A percentile compares a stretch with the other conserved stretches of the same genome.
Conservation (phyloP, 2,113 vertebrate genomes). For the Oncorhynchus tshawytscha region DNA sequence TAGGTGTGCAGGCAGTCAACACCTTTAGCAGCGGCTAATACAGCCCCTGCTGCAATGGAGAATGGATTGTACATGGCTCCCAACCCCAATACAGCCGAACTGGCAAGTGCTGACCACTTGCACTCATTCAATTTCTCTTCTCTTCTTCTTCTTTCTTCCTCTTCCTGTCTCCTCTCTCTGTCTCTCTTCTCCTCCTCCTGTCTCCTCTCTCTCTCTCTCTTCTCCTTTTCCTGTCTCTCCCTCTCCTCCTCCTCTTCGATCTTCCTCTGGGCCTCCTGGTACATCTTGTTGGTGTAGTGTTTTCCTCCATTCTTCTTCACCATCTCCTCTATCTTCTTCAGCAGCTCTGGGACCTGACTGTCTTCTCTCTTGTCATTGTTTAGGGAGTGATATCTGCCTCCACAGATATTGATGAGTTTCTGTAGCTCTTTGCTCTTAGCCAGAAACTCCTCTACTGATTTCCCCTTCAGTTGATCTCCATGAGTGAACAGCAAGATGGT, state of each 20-base stretch:
- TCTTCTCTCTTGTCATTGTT: background rate
- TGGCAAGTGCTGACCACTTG: background rate
- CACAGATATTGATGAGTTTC: background rate
- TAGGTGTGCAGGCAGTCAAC: background rate
- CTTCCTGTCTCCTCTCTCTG: too few relatives aligned
- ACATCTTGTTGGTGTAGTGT: too few relatives aligned
- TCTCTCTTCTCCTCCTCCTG: background rate
- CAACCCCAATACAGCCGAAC: background rate
- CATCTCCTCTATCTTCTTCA: too few relatives aligned
- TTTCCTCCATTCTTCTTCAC: too few relatives aligned
- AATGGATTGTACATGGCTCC: background rate
- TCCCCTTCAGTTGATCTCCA: conserved; percentile 56
- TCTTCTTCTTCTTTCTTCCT: background rate
- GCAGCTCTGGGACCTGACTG: background rate
- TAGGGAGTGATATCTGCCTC: background rate
- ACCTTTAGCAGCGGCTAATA: background rate
- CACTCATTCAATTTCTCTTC: background rate
- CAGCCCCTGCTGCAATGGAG: background rate
- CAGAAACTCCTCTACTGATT: background rate
- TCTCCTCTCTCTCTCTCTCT: too few relatives aligned
- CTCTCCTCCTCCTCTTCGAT: too few relatives aligned
- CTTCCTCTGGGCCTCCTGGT: too few relatives aligned
- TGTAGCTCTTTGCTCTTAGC: too few relatives aligned
- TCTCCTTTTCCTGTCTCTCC: background rate
- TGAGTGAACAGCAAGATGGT: too few relatives aligned